A percentile compares a stretch with the other conserved stretches of the same genome.
Evolutionary conservation across 2,113 vertebrate genomes (phyloP).

Genomic region (Callaeas wilsoni): DNA sequence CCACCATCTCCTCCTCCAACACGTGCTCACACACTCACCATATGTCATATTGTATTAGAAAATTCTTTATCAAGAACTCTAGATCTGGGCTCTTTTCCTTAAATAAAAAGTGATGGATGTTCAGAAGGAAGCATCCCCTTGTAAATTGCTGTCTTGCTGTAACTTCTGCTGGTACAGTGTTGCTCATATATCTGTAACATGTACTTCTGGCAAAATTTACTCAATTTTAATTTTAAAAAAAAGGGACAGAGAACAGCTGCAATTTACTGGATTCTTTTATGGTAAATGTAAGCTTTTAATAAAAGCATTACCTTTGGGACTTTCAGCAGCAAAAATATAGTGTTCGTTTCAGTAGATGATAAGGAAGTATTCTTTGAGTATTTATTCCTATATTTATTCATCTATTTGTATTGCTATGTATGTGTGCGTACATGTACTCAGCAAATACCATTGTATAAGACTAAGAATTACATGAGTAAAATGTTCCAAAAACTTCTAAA

Average conservation of each 20-base stretch:
- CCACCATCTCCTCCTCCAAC: constrained; percentile 55
- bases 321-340: not conserved
- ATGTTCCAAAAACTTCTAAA: not conserved
- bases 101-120: not conserved
- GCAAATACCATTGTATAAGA: not conserved
- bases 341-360: not conserved
- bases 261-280: not conserved
- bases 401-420: not conserved
- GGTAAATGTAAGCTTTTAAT: not conserved
- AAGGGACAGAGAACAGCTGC: not conserved
- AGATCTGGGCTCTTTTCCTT: not conserved
- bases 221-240: not conserved
- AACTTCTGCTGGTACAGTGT: not conserved
- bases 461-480: not conserved
- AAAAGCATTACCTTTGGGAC: not conserved
- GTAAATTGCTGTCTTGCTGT: not conserved
- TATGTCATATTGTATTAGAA: constrained; percentile 35
- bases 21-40: constrained; percentile 14
- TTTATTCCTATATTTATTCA: not conserved
- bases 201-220: not conserved
- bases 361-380: not conserved
- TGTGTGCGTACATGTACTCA: not conserved
- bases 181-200: not conserved
- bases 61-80: not conserved
- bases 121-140: not conserved